These are phyloP conservation scores for Hirundichthys speculiger DNA, from an alignment of 2,113 vertebrate species.

Conservation along the genomic window DNA sequence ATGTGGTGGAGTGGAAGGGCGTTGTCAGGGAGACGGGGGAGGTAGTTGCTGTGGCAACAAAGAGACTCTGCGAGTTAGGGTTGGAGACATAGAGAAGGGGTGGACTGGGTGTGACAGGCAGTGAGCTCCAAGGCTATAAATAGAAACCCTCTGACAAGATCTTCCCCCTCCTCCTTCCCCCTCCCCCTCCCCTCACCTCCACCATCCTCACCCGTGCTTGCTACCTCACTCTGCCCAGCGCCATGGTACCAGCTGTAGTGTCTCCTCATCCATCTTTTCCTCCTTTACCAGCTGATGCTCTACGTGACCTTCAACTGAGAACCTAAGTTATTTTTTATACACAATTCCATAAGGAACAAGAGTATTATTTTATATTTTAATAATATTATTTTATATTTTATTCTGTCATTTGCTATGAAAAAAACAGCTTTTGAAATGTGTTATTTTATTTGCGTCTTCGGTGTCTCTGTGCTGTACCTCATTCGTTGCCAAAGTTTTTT, in stretches of 20 bases:
- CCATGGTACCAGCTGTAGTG: slow-evolving; percentile 55
- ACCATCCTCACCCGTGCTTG: not conserved
- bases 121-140: slow-evolving; percentile 72
- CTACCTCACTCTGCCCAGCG: slow-evolving; percentile 11
- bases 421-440: too few relatives aligned
- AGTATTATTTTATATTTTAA: too few relatives aligned
- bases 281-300: slow-evolving; percentile 48
- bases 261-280: slow-evolving; percentile 29
- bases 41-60: slow-evolving; percentile 73
- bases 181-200: not conserved
- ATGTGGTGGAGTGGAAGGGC: slow-evolving; percentile 1
- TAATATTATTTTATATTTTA: too few relatives aligned
- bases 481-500: slow-evolving; percentile 6
- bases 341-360: too few relatives aligned
- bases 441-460: not conserved
- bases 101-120: slow-evolving; percentile 75
- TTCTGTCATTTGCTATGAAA: too few relatives aligned
- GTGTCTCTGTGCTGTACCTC: not conserved
- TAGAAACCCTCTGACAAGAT: slow-evolving; percentile 75
- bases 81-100: slow-evolving; percentile 55
- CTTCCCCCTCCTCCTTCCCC: slow-evolving; percentile 29
- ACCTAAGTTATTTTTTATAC: slow-evolving; percentile 3
- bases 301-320: slow-evolving; percentile 63
- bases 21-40: slow-evolving; percentile 74
- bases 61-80: slow-evolving; percentile 64